These are phyloP conservation scores for Panzeria rudis DNA, from an alignment of 2,888 invertebrate species.

Conservation along the genomic window DNA sequence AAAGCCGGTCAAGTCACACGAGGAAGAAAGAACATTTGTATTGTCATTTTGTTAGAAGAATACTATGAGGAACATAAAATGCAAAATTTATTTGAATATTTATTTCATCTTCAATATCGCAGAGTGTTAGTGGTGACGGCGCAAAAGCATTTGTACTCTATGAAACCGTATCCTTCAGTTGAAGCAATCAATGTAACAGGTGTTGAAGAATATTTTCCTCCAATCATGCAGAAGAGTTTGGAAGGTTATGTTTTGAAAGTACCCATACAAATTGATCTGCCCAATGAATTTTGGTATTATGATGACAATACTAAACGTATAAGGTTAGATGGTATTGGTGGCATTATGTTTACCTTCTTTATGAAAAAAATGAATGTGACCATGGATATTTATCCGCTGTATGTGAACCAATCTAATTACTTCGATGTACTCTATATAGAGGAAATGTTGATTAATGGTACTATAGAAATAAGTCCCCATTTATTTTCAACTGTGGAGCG, in stretches of 20 bases:
- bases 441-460: neutral
- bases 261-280: conserved; percentile 38
- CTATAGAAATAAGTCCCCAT: conserved; percentile 45
- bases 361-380: too few relatives aligned
- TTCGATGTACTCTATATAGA: conserved; percentile 14
- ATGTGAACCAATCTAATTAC: conserved; percentile 30
- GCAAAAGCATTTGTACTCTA: conserved; percentile 17
- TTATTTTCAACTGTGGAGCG: neutral
- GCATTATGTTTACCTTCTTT: conserved; percentile 8
- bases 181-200: conserved; percentile 35
- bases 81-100: too few relatives aligned
- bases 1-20: neutral
- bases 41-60: neutral
- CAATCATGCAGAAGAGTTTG: neutral
- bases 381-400: conserved; percentile 33
- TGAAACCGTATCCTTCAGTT: conserved; percentile 44
- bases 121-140: too few relatives aligned
- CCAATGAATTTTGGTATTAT: too few relatives aligned
- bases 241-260: conserved; percentile 22
- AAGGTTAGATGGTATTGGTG: conserved; percentile 35
- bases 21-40: conserved; percentile 18
- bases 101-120: too few relatives aligned
- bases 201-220: conserved; percentile 23
- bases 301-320: neutral
- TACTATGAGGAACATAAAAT: too few relatives aligned